Conservation (phyloP, 2,113 vertebrate species). For the Oncorhynchus nerka region DNA sequence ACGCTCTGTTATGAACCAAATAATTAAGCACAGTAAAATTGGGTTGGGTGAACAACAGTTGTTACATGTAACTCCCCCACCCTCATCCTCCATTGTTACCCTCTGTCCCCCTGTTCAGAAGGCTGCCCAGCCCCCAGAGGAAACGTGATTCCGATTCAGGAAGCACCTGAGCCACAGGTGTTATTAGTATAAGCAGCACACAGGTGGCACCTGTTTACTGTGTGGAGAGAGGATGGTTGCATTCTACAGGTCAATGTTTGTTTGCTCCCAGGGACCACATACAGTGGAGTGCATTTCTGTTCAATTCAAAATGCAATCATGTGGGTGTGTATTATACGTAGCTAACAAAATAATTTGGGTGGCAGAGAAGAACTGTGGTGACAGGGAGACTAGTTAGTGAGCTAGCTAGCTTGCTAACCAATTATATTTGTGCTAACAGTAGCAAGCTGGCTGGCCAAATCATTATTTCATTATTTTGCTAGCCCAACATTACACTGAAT, state of each 20-base stretch:
- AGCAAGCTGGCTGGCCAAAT: too few relatives aligned
- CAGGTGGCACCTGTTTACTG: conserved; percentile 44
- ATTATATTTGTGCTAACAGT: too few relatives aligned
- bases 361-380: too few relatives aligned
- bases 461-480: too few relatives aligned
- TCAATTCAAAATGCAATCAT: too few relatives aligned
- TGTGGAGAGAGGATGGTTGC: background rate
- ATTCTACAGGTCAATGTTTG: too few relatives aligned
- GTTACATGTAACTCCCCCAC: conserved; percentile 22
- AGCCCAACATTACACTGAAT: too few relatives aligned
- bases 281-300: too few relatives aligned
- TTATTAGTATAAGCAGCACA: conserved; percentile 11
- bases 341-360: too few relatives aligned
- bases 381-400: background rate
- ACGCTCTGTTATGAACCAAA: conserved; percentile 47
- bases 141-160: conserved; percentile 46
- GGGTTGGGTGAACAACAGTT: conserved; percentile 32
- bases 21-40: conserved; percentile 40
- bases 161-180: conserved; percentile 71
- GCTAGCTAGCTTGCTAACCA: conserved; percentile 6
- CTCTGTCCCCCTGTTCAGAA: background rate
- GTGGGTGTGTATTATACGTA: too few relatives aligned
- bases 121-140: conserved; percentile 24
- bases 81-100: conserved; percentile 4
- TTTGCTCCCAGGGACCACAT: too few relatives aligned